Evolutionary conservation across 2,113 vertebrate genomes (phyloP), one percentile per base, ranked within the genome.

Genomic region (Oceanites oceanicus): DNA sequence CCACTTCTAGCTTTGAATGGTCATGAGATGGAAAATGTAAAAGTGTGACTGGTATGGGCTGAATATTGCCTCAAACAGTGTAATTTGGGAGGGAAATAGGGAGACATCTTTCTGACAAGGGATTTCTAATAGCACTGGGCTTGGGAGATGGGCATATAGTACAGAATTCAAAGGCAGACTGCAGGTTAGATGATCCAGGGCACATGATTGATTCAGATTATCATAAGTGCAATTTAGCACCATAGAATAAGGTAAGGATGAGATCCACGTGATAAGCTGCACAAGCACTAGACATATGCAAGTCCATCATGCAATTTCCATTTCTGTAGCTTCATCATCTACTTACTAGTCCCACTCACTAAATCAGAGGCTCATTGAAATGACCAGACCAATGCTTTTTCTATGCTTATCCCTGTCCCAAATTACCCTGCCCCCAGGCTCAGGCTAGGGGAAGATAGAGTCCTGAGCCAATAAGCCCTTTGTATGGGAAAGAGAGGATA

Each of bases 381-480:
- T 92, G 90, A 93, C 78, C 92, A 90, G 70, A 67, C 72, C 61
- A 32, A 15, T 0, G 68, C 67, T 96, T 88, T 96, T 75, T 82
- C 90, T 77, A 0, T 13, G 94, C 90, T 97, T 96, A 97, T 95
- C 96, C 94, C 90, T 86, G 50, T 70, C 92, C 96, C 91, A 95
- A 94, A 97, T 96, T 94, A 91, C 79, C 75, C 95, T 96, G 90
- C 95, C 96, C 91, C 68, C 72, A 81, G 96, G 95, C 96, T 95
- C 88, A 58, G 88, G 92, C 72, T 81, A 62, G 63, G 90, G 50
- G 65, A 94, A 92, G 85, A 96, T 94, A 94, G 93, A 70, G 83
- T 74, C 92, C 96, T 93, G 90, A 95, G 92, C 92, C 94, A 91
- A 78, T 94, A 96, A 96, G 70, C 91, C 96, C 63, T 96, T 94